Evolutionary conservation across 2,888 invertebrate genomes (phyloP), one percentile per base, ranked within the genome.

Genomic region (Philereme vetulata): DNA sequence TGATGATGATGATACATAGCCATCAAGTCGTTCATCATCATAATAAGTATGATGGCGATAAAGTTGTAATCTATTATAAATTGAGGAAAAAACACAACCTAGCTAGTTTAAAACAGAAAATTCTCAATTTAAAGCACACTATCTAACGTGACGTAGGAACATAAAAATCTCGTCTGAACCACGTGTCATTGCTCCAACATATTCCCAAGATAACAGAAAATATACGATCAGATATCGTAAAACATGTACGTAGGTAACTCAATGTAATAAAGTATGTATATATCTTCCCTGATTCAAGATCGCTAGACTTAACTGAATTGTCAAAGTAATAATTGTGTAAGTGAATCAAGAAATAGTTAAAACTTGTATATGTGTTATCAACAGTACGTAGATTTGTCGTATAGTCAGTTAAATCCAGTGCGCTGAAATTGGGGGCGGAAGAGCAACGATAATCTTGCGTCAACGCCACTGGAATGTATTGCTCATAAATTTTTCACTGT

Each of bases 401-500:
- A 38, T 35, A 4, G 42, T 42, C 42, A 42, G 42, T n/a, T 4
- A 10, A 42, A n/a, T 10, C 10, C 4, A 42, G 42, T 10, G 42
- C 4, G 9, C n/a, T 10, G 4, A 10, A 21, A 45, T 21, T 8
- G 38, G 36, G 42, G 35, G 7, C 32, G 32, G 55, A 10, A 11
- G 43, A 9, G 44, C 44, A 11, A 50, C 40, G 57, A 51, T 54
- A 53, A 57, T 54, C 53, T 51, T 42, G 51, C 57, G 40, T 56
- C 49, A 9, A 51, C 52, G 48, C 62, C 50, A 50, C 43, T 53
- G 45, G 56, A 60, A 68, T 60, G 63, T 54, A 68, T 61, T 51
- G 62, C 61, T 63, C 58, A 63, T 68, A 59, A 60, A 65, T 68
- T 62, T 68, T 66, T 66, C 60, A 66, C 63, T 57, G 61, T 52